These are phyloP conservation scores for Ochlodes sylvanus DNA, from an alignment of 2,888 invertebrate genomes.

Conservation along the genomic window DNA sequence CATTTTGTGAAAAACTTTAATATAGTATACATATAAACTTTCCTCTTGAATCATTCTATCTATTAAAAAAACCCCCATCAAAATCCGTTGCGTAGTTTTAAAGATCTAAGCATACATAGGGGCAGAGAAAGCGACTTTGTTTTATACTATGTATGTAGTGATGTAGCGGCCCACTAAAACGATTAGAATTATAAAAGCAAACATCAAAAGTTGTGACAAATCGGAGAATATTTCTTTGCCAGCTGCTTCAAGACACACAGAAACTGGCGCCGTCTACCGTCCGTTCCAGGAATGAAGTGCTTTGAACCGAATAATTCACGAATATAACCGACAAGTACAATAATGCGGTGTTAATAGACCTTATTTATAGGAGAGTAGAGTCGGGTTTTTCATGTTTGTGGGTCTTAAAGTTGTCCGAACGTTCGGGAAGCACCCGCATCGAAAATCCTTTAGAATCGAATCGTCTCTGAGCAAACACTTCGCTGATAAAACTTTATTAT, in stretches of 20 bases:
- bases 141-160: no score
- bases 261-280: conserved; percentile 29
- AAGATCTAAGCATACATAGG: no score
- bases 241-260: conserved; percentile 12
- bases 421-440: conserved; percentile 40
- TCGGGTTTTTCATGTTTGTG: conserved; percentile 1
- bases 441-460: conserved; percentile 43
- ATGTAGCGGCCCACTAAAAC: no score
- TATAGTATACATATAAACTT: no score
- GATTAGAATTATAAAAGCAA: conserved; percentile 2
- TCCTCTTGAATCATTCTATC: no score
- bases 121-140: no score
- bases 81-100: no score
- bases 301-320: conserved; percentile 48
- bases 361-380: conserved; percentile 22
- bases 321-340: conserved; percentile 41
- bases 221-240: conserved; percentile 20
- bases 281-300: conserved; percentile 40
- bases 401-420: conserved; percentile 32
- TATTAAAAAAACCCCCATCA: no score
- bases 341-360: conserved; percentile 14
- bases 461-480: conserved; percentile 34
- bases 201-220: conserved; percentile 13
- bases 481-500: conserved; percentile 31
- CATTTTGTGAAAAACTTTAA: no score